Percentiles rank a stretch among this genome's conserved stretches.
phyloP scores from a whole-genome alignment of 2,888 invertebrate species.

The Nemapogon koenigi region DNA sequence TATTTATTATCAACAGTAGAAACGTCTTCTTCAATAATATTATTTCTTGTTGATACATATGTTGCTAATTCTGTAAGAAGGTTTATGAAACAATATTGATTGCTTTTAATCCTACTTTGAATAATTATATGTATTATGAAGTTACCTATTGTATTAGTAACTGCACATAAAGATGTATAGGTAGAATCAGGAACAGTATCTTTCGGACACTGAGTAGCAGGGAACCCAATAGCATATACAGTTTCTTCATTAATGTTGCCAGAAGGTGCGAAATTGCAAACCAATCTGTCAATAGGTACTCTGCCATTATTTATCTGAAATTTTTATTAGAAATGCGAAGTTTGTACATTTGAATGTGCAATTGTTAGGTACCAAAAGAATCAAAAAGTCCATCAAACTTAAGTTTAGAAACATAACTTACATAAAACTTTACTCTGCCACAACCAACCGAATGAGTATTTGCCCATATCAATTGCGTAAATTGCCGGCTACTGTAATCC shows the following conservation, averaged over 20 bases:
- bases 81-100: too few relatives aligned
- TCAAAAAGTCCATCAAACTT: too few relatives aligned
- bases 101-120: too few relatives aligned
- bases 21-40: too few relatives aligned
- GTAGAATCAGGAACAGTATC: constrained; percentile 24
- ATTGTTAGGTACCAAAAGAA: too few relatives aligned
- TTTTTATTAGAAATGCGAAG: constrained; percentile 9
- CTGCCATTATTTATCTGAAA: constrained; percentile 26
- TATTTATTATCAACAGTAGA: too few relatives aligned
- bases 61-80: too few relatives aligned
- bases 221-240: constrained; percentile 39
- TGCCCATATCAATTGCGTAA: constrained; percentile 54
- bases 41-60: too few relatives aligned
- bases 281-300: constrained; percentile 30
- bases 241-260: constrained; percentile 41
- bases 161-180: constrained; percentile 17
- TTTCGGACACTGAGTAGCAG: constrained; percentile 38
- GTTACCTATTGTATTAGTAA: not conserved
- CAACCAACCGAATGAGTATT: constrained; percentile 43
- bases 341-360: too few relatives aligned
- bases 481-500: constrained; percentile 30
- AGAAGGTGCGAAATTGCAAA: constrained; percentile 48
- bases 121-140: too few relatives aligned
- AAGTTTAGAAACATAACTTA: constrained; percentile 25
- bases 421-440: constrained; percentile 43